These are phyloP conservation scores for Dusona sp. DNA, from an alignment of 2,888 invertebrate genomes.

Conservation along the genomic window DNA sequence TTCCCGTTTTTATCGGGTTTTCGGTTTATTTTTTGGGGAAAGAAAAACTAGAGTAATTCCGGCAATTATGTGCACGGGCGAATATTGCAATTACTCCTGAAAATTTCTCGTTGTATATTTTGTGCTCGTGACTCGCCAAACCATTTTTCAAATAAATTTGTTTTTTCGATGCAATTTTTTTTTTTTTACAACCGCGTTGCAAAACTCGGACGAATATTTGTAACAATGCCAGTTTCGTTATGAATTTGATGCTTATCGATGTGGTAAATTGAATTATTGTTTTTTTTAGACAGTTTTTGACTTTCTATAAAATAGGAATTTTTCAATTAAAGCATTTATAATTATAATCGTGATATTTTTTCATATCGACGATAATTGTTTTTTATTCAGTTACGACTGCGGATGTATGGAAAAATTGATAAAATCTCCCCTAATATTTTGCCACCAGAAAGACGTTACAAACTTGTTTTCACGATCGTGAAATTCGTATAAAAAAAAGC, in stretches of 20 bases:
- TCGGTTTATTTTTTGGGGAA: neutral
- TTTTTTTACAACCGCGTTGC: neutral
- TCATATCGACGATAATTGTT: too few relatives aligned
- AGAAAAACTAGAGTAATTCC: neutral
- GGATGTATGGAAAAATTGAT: neutral
- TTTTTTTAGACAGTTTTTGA: neutral
- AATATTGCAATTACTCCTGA: neutral
- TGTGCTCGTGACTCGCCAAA: neutral
- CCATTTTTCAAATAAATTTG: slow-evolving; percentile 4
- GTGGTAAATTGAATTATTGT: too few relatives aligned
- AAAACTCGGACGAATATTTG: neutral
- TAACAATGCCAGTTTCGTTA: neutral
- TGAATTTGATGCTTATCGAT: neutral
- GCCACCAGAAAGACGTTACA: neutral
- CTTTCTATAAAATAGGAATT: too few relatives aligned
- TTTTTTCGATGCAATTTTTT: neutral
- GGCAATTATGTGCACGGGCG: slow-evolving; percentile 8
- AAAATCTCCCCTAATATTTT: neutral
- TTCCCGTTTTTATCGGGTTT: neutral
- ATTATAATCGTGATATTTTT: too few relatives aligned
- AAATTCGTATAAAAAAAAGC: neutral
- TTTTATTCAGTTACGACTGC: too few relatives aligned
- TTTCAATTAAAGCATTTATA: too few relatives aligned
- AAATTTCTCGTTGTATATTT: neutral
- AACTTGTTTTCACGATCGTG: neutral